Evolutionary conservation across 2,113 vertebrate species (phyloP).

Genomic region (Heterochromis multidens): DNA sequence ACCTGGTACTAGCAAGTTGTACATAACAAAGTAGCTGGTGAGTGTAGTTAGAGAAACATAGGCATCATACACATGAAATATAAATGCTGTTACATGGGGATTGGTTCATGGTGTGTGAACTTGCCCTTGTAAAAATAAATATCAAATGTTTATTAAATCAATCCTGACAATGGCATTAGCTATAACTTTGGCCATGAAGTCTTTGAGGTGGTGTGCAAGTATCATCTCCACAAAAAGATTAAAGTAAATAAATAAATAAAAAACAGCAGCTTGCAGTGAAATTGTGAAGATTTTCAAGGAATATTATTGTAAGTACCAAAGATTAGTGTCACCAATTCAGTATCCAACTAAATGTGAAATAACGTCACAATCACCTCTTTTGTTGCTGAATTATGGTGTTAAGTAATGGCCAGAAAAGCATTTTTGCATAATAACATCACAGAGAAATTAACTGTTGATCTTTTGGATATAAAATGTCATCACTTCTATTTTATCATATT

Average conservation of each 20-base stretch:
- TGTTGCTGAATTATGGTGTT: not conserved
- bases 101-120: not conserved
- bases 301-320: not conserved
- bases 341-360: not conserved
- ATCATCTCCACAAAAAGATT: not conserved
- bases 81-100: not conserved
- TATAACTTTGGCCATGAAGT: not conserved
- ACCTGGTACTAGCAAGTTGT: too few species aligned
- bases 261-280: not conserved
- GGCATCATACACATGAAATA: not conserved
- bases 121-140: not conserved
- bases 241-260: not conserved
- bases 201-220: not conserved
- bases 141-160: not conserved
- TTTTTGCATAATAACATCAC: not conserved
- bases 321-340: not conserved
- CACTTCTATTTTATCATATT: not conserved
- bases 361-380: not conserved
- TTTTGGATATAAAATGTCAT: not conserved
- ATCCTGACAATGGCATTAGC: not conserved
- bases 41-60: too few species aligned
- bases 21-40: too few species aligned
- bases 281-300: not conserved
- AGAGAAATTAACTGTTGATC: not conserved
- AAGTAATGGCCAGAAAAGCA: not conserved